A percentile compares a stretch with the other conserved stretches of the same genome.
Evolutionary conservation across 2,113 vertebrate genomes (phyloP).

Genomic region (Dolichallabes microphthalmus): DNA sequence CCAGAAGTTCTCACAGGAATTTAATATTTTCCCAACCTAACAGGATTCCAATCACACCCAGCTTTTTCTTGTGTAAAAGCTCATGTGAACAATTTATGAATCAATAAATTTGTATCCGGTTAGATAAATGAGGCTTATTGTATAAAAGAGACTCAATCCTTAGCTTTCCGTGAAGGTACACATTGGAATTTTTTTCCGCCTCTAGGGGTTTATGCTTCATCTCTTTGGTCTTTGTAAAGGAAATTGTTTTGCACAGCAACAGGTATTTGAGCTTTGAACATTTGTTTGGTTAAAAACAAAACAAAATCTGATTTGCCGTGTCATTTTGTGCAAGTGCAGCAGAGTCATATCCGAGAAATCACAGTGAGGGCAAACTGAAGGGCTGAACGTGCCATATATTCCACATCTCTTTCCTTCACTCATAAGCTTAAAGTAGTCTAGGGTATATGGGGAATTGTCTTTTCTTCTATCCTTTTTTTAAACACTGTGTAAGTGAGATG

Average conservation of each 20-base stretch:
- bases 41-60: not conserved
- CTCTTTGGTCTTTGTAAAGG: not conserved
- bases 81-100: not conserved
- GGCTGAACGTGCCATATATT: not conserved
- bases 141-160: not conserved
- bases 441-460: constrained; percentile 12
- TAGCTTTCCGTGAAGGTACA: not conserved
- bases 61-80: not conserved
- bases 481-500: not conserved
- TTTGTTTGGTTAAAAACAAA: not conserved
- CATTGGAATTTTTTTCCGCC: not conserved
- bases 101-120: not conserved
- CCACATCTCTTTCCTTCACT: not conserved
- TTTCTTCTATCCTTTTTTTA: not conserved
- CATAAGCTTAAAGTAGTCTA: constrained; percentile 34
- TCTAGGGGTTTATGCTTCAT: not conserved
- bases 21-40: not conserved
- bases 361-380: not conserved
- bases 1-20: not conserved
- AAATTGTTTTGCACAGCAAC: constrained; percentile 7
- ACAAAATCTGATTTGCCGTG: not conserved
- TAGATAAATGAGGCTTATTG: not conserved
- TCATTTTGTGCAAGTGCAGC: not conserved
- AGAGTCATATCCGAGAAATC: constrained; percentile 26
- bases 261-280: not conserved